Evolutionary conservation across 2,113 vertebrate genomes (phyloP).

Genomic region (Pachyramphus minor): DNA sequence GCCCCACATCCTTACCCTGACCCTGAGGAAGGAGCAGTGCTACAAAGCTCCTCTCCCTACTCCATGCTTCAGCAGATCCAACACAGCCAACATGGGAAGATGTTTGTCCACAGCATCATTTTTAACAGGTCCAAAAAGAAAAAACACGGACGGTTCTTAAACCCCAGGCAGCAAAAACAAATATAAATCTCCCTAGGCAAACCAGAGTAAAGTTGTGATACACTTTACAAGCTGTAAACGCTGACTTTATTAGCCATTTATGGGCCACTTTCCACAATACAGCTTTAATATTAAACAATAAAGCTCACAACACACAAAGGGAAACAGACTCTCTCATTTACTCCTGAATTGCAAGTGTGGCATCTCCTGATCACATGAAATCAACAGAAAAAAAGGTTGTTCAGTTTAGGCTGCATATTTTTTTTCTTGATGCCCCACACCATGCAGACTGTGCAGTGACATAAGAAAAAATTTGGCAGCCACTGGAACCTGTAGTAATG

Average conservation of each 20-base stretch:
- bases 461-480: background rate
- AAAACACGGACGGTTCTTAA: background rate
- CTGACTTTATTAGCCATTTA: constrained; percentile 79
- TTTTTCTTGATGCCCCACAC: background rate
- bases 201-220: constrained; percentile 54
- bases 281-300: constrained; percentile 77
- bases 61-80: background rate
- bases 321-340: constrained; percentile 63
- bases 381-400: constrained; percentile 22
- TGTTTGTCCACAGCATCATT: background rate
- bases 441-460: background rate
- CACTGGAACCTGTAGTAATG: background rate
- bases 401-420: background rate
- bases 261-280: constrained; percentile 70
- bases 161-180: constrained; percentile 25
- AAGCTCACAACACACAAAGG: constrained; percentile 68
- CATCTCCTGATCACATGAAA: background rate
- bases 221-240: constrained; percentile 76
- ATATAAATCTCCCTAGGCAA: constrained; percentile 66
- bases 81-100: background rate
- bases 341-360: constrained; percentile 39
- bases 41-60: background rate
- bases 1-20: background rate
- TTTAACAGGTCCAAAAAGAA: background rate
- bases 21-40: background rate